Evolutionary conservation across 1,140 invertebrate species (phyloP), one percentile per base, ranked within the genome.

Genomic region (Cydia splendana): DNA sequence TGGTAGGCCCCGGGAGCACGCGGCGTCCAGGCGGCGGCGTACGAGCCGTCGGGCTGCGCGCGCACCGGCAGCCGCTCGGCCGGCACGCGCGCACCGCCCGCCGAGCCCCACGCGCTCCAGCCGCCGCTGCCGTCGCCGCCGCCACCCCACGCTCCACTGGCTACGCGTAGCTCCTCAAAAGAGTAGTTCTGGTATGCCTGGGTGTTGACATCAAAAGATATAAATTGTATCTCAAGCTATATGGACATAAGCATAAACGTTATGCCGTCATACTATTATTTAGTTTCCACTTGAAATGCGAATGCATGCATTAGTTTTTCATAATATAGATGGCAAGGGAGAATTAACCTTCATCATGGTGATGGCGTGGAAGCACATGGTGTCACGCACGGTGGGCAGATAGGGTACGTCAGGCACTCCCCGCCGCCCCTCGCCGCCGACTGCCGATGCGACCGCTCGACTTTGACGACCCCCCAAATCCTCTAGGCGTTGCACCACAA

Each of bases 311-410:
- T 18, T 2, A 9, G 3, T 1, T 18, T 20, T 4, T 20, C 18
- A 10, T 9, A 62, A 20, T 20, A 53, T 67, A 28, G 65, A 10
- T 67, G 1, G 65, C 65, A 30, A 6, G 24, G 12, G 65, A 28
- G n/a, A 13, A 78, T 78, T 18, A 78, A 92, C 91, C 88, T 89
- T 88, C 91, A 91, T 91, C 86, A 92, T 97, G 5, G 97, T 98
- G 77, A 99, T 99, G 3, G 98, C 96, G 92, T 99, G 97, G 91
- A 98, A 99, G 81, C 96, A 96, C 95, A 98, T 98, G 88, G 97
- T 98, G 84, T 99, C 98, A 79, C 96, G 96, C 48, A 98, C 95
- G 0, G 97, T 98, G 0, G 97, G 95, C 90, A 98, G 97, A 92
- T 98, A 99, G 0, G 96, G 95, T 9, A 96, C 94, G 53, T 98